phyloP scores from a whole-genome alignment of 2,888 invertebrate genomes.

The Polyploca ridens region DNA sequence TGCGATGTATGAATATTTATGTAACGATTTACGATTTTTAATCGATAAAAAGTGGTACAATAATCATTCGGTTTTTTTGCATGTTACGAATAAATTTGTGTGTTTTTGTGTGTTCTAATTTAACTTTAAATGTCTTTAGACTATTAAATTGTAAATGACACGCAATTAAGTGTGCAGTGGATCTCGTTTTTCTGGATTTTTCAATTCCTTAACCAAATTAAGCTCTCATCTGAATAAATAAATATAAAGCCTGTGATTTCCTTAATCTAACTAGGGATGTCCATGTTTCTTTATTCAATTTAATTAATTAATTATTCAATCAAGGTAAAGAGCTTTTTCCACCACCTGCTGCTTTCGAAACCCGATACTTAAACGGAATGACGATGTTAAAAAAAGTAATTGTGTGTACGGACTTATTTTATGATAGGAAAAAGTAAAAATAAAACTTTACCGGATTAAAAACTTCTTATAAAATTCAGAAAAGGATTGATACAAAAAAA shows the following conservation, averaged over 20 bases:
- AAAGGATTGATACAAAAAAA: slow-evolving; percentile 18
- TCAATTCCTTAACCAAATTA: background rate
- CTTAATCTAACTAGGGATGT: background rate
- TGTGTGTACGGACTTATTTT: background rate
- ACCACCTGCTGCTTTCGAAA: slow-evolving; percentile 9
- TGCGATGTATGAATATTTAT: background rate
- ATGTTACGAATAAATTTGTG: background rate
- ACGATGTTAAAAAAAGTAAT: background rate
- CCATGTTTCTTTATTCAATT: slow-evolving; percentile 4
- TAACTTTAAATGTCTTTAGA: background rate
- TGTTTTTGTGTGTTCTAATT: background rate
- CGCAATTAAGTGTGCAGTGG: background rate
- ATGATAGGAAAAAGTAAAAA: background rate
- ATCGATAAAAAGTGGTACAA: background rate
- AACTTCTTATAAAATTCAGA: background rate
- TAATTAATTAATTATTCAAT: slow-evolving; percentile 9
- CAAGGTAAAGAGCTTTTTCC: background rate
- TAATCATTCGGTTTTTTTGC: background rate
- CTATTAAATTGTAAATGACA: slow-evolving; percentile 5
- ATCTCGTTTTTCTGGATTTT: background rate
- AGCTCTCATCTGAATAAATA: background rate
- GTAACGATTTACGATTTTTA: background rate
- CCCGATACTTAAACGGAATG: background rate
- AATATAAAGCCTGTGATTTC: slow-evolving; percentile 12
- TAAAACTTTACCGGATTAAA: background rate